A percentile compares a stretch with the other conserved stretches of the same genome.
phyloP scores from a whole-genome alignment of 2,113 vertebrate species.

The Helogale parvula region DNA sequence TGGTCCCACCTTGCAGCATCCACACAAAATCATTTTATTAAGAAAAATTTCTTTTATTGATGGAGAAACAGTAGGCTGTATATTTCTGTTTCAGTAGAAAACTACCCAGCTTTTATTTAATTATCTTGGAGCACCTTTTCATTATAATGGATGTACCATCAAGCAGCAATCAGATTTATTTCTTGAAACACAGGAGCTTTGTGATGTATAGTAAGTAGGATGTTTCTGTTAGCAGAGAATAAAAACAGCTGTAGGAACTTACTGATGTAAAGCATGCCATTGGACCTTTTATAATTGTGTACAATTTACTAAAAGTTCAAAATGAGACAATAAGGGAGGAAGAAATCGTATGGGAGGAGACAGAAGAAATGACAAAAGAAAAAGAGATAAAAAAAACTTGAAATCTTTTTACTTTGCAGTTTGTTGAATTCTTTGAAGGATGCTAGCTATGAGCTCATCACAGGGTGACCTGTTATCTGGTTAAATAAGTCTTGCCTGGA shows the following conservation, averaged over 20 bases:
- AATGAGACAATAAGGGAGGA: conserved; percentile 58
- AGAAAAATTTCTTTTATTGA: conserved; percentile 7
- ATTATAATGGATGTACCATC: conserved; percentile 49
- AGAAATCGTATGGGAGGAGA: conserved; percentile 47
- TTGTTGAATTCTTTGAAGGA: background rate
- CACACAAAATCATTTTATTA: background rate
- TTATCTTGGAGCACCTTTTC: conserved; percentile 31
- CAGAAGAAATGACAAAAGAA: background rate
- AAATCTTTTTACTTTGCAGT: background rate
- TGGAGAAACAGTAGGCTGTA: background rate
- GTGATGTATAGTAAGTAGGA: conserved; percentile 46
- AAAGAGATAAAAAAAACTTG: background rate
- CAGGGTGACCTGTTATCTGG: background rate
- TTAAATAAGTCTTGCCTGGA: background rate
- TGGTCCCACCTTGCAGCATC: background rate
- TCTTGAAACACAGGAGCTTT: conserved; percentile 50
- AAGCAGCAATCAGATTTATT: background rate
- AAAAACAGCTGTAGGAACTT: background rate
- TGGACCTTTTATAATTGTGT: conserved; percentile 39
- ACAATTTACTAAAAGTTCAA: conserved; percentile 31
- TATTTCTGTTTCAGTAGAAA: background rate
- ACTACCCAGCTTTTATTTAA: conserved; percentile 7
- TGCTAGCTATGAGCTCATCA: background rate
- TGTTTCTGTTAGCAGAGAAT: background rate
- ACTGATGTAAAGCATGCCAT: background rate